Base-by-base conservation (phyloP, 2,113 vertebrate genomes). In the Corydoras sp. region DNA sequence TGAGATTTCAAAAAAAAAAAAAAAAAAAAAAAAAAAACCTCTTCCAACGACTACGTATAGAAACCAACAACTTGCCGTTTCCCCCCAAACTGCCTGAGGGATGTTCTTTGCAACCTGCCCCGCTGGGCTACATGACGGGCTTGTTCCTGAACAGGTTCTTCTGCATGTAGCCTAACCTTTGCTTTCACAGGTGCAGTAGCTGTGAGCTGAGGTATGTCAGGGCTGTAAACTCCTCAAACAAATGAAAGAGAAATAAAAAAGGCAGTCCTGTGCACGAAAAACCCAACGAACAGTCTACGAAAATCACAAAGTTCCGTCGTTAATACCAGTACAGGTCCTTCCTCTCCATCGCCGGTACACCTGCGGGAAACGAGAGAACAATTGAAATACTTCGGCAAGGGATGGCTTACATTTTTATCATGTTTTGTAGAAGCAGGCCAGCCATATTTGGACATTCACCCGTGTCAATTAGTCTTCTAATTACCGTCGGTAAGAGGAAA, bases 251-350 rank as follows among this genome's bases (percentile, higher is more conserved):
- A 60, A 24, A 51, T 60, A 13, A 81, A 24, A 24, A 24, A 24
- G 18, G 18, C 18, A 24, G 18, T 24, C 18, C 18, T 24, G 18
- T 24, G 18, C 18, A 2, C 18, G 18, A 24, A 24, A 24, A 24
- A 24, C 18, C 18, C 18, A 24, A 24, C 2, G 18, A 24, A 24
- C 18, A 24, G 18, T 24, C 18, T 24, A 24, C 18, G 18, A 24
- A 24, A 24, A 24, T 24, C 18, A 24, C 18, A 24, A 24, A 24
- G 18, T 24, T 24, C 18, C 18, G 65, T 31, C 55, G 24, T 84
- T 82, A 90, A 50, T 88, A 89, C 88, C 88, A 90, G 79, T 89
- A 87, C 64, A 87, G 73, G 65, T 89, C 84, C 75, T 87, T 88
- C 78, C 88, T 90, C 62, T 89, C 85, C 68, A 82, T 59, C 77